Evolutionary conservation across 2,888 invertebrate species (phyloP).

Genomic region (Mesochorus sp.): DNA sequence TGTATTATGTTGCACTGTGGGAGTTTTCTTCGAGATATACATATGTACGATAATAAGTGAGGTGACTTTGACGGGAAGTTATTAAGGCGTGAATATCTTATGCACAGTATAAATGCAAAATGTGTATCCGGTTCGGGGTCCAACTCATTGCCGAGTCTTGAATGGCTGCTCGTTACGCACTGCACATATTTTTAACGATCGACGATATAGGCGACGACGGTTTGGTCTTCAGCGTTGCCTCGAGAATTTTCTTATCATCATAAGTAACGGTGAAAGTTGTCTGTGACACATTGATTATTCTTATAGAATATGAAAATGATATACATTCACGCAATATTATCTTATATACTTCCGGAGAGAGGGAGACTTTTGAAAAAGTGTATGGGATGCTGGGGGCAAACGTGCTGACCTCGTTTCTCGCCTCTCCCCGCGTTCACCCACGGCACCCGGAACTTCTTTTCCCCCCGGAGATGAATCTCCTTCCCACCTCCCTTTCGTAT

Average conservation of each 20-base stretch:
- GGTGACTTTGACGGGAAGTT: slow-evolving; percentile 66
- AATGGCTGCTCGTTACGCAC: too few species aligned
- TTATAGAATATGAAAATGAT: slow-evolving; percentile 8
- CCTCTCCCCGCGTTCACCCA: neutral
- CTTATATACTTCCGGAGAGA: slow-evolving; percentile 22
- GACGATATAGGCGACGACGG: neutral
- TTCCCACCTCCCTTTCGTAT: neutral
- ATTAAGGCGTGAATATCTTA: slow-evolving; percentile 68
- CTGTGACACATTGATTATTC: slow-evolving; percentile 52
- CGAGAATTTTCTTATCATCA: neutral
- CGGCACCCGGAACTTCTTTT: slow-evolving; percentile 1
- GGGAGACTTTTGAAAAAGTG: slow-evolving; percentile 27
- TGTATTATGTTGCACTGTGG: too few species aligned
- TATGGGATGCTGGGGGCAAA: neutral
- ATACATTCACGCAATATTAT: slow-evolving; percentile 13
- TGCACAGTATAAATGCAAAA: slow-evolving; percentile 54
- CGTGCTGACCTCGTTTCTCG: slow-evolving; percentile 39
- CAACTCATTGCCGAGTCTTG: neutral
- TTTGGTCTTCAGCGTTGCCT: too few species aligned
- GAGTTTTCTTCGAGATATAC: neutral
- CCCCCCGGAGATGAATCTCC: neutral
- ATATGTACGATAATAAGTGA: neutral
- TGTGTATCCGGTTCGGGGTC: slow-evolving; percentile 35
- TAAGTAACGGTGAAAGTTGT: slow-evolving; percentile 4
- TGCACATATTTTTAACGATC: too few species aligned